Evolutionary conservation across 2,113 vertebrate genomes (phyloP).

Genomic region (Pelecanoides urinatrix): DNA sequence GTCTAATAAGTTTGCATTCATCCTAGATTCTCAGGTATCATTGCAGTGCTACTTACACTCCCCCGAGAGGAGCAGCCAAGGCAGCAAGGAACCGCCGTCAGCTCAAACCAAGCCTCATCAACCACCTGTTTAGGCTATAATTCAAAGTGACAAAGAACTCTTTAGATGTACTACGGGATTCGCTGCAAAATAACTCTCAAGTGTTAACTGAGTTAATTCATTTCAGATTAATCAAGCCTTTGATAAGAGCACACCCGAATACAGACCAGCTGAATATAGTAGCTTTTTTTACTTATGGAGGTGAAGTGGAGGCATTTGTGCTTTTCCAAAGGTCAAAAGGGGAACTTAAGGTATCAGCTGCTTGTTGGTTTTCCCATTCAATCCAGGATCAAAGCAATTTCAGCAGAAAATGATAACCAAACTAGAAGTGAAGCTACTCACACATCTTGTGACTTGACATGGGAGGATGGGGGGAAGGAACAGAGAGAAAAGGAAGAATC

Average conservation of each 20-base stretch:
- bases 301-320: background rate
- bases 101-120: background rate
- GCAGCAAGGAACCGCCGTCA: background rate
- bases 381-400: background rate
- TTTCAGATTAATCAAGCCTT: slow-evolving; percentile 36
- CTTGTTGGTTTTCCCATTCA: background rate
- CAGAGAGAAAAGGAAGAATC: background rate
- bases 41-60: background rate
- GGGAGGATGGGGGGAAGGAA: background rate
- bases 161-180: background rate
- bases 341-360: background rate
- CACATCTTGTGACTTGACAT: background rate
- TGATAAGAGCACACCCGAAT: background rate
- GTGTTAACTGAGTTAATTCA: slow-evolving; percentile 40
- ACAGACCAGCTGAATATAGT: background rate
- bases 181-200: background rate
- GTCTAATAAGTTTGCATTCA: background rate
- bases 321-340: background rate
- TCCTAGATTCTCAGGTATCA: background rate
- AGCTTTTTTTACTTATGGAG: background rate
- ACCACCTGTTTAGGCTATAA: background rate
- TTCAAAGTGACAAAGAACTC: slow-evolving; percentile 26
- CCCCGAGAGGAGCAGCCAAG: background rate
- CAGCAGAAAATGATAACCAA: background rate
- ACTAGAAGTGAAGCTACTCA: background rate